A percentile compares a stretch with the other conserved stretches of the same genome.
Conservation (phyloP, 2,113 vertebrate genomes). For the Pangasianodon hypophthalmus region DNA sequence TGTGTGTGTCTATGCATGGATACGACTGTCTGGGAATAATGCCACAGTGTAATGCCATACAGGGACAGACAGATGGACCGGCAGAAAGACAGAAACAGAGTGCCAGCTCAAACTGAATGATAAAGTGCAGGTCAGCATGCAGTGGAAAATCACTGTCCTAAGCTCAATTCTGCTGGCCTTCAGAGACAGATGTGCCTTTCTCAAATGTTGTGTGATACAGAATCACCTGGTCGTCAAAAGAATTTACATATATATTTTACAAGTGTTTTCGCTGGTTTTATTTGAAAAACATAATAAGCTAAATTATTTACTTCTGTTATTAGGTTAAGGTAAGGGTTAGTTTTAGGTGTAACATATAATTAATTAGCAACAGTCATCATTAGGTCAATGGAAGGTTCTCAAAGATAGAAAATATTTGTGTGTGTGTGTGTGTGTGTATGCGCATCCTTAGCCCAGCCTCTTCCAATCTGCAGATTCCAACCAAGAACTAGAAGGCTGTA, state of each 20-base stretch:
- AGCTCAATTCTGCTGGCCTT: background rate
- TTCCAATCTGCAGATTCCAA: too few relatives aligned
- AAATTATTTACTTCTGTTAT: background rate
- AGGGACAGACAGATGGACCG: constrained; percentile 19
- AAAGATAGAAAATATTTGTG: background rate
- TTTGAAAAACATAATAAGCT: background rate
- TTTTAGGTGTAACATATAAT: background rate
- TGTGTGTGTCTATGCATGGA: constrained; percentile 3
- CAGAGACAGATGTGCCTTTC: background rate
- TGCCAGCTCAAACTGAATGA: background rate
- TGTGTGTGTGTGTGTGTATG: background rate
- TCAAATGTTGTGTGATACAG: background rate
- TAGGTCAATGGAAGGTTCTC: too few relatives aligned
- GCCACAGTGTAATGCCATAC: background rate
- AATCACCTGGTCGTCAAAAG: too few relatives aligned
- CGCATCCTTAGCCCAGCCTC: too few relatives aligned
- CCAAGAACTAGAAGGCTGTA: too few relatives aligned
- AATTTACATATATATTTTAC: too few relatives aligned
- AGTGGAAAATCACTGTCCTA: constrained; percentile 17
- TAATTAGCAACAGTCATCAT: background rate
- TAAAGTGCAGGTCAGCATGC: background rate
- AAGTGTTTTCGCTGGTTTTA: background rate
- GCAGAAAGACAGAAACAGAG: background rate
- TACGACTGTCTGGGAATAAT: background rate
- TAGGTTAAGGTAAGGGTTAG: background rate